These are phyloP conservation scores for Battus philenor DNA, from an alignment of 1,140 invertebrate species.

Conservation along the genomic window DNA sequence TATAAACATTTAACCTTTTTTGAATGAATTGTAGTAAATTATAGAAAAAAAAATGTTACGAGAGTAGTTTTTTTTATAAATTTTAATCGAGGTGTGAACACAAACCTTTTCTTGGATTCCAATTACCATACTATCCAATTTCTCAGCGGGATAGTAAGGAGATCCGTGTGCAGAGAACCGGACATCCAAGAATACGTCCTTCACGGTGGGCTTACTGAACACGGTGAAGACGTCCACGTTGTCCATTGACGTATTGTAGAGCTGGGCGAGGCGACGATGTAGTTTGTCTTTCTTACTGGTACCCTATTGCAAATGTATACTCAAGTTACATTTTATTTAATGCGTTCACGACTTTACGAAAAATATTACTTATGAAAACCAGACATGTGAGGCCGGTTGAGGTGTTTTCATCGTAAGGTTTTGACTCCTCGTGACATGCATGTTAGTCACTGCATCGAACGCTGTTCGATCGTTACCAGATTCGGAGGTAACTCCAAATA, in stretches of 20 bases:
- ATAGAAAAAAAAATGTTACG: too few relatives aligned
- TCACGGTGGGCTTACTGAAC: slow-evolving; percentile 79
- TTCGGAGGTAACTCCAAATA: too few relatives aligned
- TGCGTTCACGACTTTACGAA: too few relatives aligned
- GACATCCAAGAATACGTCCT: slow-evolving; percentile 84
- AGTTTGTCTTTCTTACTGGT: slow-evolving; percentile 86
- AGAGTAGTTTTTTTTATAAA: slow-evolving; percentile 83
- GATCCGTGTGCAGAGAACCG: slow-evolving; percentile 94
- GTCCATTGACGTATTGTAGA: slow-evolving; percentile 84
- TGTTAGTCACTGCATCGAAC: too few relatives aligned
- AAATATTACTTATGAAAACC: too few relatives aligned
- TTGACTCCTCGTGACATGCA: too few relatives aligned
- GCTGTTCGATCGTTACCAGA: too few relatives aligned
- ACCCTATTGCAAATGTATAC: slow-evolving; percentile 55
- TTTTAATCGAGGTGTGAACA: slow-evolving; percentile 79
- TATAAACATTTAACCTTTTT: too few relatives aligned
- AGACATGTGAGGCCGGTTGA: too few relatives aligned
- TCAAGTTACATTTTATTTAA: neutral
- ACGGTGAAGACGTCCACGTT: slow-evolving; percentile 97
- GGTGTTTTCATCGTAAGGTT: too few relatives aligned
- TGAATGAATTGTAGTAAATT: too few relatives aligned
- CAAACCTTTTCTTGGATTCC: slow-evolving; percentile 80
- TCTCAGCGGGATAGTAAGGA: slow-evolving; percentile 91
- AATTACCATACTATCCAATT: slow-evolving; percentile 87
- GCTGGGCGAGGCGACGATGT: slow-evolving; percentile 80